Evolutionary conservation across 1,140 invertebrate genomes (phyloP).

Genomic region (Drosophila arizonae): DNA sequence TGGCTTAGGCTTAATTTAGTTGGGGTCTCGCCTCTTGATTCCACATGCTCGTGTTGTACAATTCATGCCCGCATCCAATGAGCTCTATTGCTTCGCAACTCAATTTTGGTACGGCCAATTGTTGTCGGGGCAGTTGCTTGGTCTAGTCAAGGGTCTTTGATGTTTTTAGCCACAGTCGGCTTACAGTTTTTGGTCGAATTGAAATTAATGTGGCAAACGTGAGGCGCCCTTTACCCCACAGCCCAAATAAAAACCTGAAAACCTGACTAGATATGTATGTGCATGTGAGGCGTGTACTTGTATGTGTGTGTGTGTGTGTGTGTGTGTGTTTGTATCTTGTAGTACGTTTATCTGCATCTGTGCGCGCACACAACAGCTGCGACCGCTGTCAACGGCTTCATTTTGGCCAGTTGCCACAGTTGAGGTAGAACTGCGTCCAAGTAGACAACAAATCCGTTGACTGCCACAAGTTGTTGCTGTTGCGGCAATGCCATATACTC

Average conservation of each 20-base stretch:
- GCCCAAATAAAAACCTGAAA: neutral
- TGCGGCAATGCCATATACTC: neutral
- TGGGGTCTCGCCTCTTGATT: neutral
- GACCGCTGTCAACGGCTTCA: slow-evolving; percentile 55
- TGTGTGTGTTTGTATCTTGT: neutral
- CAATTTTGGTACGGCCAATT: neutral
- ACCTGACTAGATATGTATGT: slow-evolving; percentile 5
- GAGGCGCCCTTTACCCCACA: slow-evolving; percentile 38
- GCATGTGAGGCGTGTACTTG: neutral
- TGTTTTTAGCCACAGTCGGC: slow-evolving; percentile 21
- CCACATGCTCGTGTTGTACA: neutral
- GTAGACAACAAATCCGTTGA: slow-evolving; percentile 38
- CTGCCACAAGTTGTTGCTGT: slow-evolving; percentile 15
- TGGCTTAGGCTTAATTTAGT: slow-evolving; percentile 2
- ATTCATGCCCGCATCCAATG: slow-evolving; percentile 5
- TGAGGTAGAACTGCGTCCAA: slow-evolving; percentile 24
- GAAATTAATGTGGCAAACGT: slow-evolving; percentile 75
- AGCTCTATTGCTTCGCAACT: neutral
- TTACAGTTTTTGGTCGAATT: slow-evolving; percentile 43
- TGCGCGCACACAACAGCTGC: slow-evolving; percentile 24
- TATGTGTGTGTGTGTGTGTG: slow-evolving; percentile 10
- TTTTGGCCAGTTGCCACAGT: slow-evolving; percentile 48
- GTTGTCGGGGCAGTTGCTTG: neutral
- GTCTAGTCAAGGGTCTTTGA: slow-evolving; percentile 32
- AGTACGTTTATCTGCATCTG: slow-evolving; percentile 12